Conservation (phyloP, 2,888 invertebrate genomes). For the Brassicogethes aeneus region DNA sequence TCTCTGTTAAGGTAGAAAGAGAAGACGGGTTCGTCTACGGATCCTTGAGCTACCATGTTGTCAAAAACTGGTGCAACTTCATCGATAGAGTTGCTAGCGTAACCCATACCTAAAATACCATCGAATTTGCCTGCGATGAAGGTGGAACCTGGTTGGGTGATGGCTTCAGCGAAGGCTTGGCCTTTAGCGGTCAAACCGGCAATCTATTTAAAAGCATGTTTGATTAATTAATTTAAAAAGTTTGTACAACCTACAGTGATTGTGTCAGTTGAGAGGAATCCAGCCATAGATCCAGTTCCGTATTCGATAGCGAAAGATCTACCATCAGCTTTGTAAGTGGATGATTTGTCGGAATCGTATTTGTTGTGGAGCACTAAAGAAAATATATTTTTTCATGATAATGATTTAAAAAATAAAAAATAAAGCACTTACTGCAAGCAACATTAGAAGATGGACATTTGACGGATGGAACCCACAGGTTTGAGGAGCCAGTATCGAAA, state of each 20-base stretch:
- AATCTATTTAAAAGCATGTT: neutral
- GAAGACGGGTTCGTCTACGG: conserved; percentile 63
- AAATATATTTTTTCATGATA: too few species aligned
- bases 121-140: conserved; percentile 96
- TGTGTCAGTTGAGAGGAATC: conserved; percentile 86
- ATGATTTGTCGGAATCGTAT: conserved; percentile 82
- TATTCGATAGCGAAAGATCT: conserved; percentile 89
- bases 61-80: conserved; percentile 80
- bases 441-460: conserved; percentile 83
- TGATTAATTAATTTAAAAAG: neutral
- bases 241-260: conserved; percentile 77
- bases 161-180: conserved; percentile 91
- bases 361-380: conserved; percentile 84
- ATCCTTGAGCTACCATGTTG: conserved; percentile 70
- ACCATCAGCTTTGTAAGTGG: conserved; percentile 78
- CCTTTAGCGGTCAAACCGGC: neutral
- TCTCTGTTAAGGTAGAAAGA: conserved; percentile 87
- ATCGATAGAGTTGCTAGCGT: conserved; percentile 75
- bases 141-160: conserved; percentile 80
- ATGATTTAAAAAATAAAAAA: too few species aligned
- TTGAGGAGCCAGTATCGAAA: conserved; percentile 94
- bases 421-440: conserved; percentile 68
- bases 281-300: conserved; percentile 92
- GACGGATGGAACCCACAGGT: conserved; percentile 94
- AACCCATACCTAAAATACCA: conserved; percentile 37